Percentiles rank a stretch among this genome's conserved stretches.
Conservation (phyloP, 2,888 invertebrate species). For the Synanthedon tipuliformis region DNA sequence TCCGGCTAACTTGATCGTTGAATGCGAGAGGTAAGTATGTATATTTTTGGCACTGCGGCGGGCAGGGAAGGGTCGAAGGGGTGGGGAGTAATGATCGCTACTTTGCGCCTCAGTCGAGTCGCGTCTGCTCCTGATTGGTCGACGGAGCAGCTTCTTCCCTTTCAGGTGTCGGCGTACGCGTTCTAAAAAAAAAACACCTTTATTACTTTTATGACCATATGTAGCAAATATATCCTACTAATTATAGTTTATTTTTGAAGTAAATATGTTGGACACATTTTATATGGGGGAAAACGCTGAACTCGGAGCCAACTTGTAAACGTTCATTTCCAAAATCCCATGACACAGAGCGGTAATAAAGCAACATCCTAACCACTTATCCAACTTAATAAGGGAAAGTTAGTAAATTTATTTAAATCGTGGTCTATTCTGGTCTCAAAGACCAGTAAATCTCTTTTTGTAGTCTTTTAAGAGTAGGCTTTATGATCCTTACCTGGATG, state of each 20-base stretch:
- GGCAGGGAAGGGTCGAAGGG: background rate
- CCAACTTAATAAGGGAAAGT: too few species aligned
- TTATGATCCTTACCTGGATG: background rate
- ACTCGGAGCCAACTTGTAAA: too few species aligned
- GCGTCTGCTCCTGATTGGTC: conserved; percentile 16
- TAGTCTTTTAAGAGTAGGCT: background rate
- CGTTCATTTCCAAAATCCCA: too few species aligned
- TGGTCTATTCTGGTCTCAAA: background rate
- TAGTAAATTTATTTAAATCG: too few species aligned
- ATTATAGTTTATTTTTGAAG: too few species aligned
- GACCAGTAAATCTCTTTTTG: background rate
- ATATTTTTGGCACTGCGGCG: conserved; percentile 1
- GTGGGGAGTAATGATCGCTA: background rate
- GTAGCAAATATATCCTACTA: too few species aligned
- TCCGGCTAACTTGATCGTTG: background rate
- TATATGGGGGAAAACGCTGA: too few species aligned
- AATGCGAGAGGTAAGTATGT: background rate
- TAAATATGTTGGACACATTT: too few species aligned
- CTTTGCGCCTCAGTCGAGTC: conserved; percentile 18
- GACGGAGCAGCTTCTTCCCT: conserved; percentile 19
- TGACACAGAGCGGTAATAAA: background rate
- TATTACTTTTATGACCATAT: background rate
- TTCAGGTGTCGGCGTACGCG: conserved; percentile 33
- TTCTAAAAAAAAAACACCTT: conserved; percentile 16
- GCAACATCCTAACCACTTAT: too few species aligned